Base-by-base conservation (phyloP, 2,797 vertebrate species). In the Sebastes nivosus region DNA sequence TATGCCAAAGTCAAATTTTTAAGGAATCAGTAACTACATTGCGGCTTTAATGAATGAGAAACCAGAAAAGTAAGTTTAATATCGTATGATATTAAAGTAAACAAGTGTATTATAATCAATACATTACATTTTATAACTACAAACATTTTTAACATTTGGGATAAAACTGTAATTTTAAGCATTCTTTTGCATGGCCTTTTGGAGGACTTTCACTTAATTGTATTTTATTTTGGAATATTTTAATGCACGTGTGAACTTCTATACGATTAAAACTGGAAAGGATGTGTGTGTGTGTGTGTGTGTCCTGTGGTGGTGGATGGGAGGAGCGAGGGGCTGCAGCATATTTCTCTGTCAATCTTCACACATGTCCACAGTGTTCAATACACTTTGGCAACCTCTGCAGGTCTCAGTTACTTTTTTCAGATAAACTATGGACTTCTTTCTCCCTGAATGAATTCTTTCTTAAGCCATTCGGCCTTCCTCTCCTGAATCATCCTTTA, bases 401-500 rank as follows among this genome's bases (percentile, higher is more conserved):
- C 87, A 84, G 85, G 82, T 92, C 91, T 92, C 88, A 85, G 91
- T 93, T 93, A 91, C 91, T 91, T 91, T 90, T 91, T 87, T 89
- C 86, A 85, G 77, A 93, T 90, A 88, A 93, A 93, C 93, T 89
- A 87, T 89, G 72, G 90, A 88, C 90, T 91, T 92, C 91, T 95
- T 95, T 95, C 89, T 93, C 91, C 87, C 87, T 89, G 91, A 94
- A 85, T 95, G 90, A 88, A 92, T 94, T 93, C 92, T 92, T 94
- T 95, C 92, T 92, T 84, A 72, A 92, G 87, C 92, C 93, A 92
- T 94, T 94, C 94, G 89, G 92, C 93, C 87, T 92, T 94, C 90
- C 91, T 93, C 87, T 87, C 93, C 89, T 95, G 94, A 96, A 95
- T 96, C 93, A 95, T 95, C 92, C 92, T 95, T 96, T 95, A 96